Evolutionary conservation across 64 coral and sea anemone genomes (phyloP).

Genomic region (Montipora foliosa): DNA sequence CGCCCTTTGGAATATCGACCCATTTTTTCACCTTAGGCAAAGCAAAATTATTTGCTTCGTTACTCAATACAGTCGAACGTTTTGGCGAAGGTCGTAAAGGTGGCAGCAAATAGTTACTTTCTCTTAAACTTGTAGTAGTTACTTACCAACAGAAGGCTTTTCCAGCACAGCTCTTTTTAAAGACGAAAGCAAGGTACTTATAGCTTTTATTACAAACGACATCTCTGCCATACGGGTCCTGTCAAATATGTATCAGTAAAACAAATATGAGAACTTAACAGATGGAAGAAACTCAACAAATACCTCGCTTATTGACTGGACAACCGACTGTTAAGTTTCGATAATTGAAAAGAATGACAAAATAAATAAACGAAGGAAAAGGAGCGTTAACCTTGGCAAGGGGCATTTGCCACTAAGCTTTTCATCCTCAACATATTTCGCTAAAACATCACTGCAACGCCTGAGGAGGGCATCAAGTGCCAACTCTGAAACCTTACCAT

Average conservation of each 20-base stretch:
- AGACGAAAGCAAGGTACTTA: slow-evolving; percentile 87
- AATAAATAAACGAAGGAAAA: not conserved
- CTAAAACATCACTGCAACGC: slow-evolving; percentile 89
- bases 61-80: no score
- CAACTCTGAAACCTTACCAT: slow-evolving; percentile 93
- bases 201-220: slow-evolving; percentile 97
- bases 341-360: not conserved
- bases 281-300: not conserved
- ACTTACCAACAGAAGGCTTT: slow-evolving; percentile 86
- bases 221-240: slow-evolving; percentile 99
- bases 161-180: slow-evolving; percentile 83
- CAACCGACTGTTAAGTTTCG: not conserved
- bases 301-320: not conserved
- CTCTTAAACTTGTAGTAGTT: not conserved
- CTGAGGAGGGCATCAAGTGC: slow-evolving; percentile 88
- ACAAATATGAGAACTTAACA: not conserved
- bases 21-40: no score
- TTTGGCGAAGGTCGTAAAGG: no score
- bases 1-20: no score
- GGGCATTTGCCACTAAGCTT: slow-evolving; percentile 98
- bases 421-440: slow-evolving; percentile 95
- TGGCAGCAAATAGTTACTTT: not conserved
- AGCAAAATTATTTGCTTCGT: no score
- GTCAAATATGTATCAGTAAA: not conserved
- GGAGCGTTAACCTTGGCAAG: slow-evolving; percentile 80